Evolutionary conservation across 2,113 vertebrate genomes (phyloP), one percentile per base, ranked within the genome.

Genomic region (Scophthalmus maximus): DNA sequence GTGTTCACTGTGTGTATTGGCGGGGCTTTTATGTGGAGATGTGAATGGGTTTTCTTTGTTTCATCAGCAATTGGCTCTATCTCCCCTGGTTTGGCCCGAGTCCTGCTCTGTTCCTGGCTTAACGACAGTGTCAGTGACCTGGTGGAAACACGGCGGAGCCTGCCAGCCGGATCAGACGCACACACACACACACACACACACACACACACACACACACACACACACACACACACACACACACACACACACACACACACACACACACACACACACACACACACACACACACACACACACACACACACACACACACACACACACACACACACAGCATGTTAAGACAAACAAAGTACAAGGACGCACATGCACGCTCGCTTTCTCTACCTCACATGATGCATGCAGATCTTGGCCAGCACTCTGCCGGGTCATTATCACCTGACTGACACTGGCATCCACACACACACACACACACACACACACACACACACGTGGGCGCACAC

Each of bases 71-170:
- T 32, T 79, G 71, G 67, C 78, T 69, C 32, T 29, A 38, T 64
- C 68, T 72, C 53, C 62, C 22, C 29, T n/a, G 9, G 49, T 40
- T 46, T 76, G 61, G 71, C 57, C 27, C 3, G 1, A 29, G 51
- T 58, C 73, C 81, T 20, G 42, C 52, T 66, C 50, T 68, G 57
- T 68, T 77, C 53, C 82, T 88, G 79, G 84, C 66, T 34, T 18
- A 38, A 29, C 68, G 71, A 74, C 71, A 75, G 56, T 27, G 27
- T 82, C 65, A 42, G 40, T 82, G 70, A 79, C 65, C 58, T 49
- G 65, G 44, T 84, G 83, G 78, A 84, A 88, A 84, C 64, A 73
- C 62, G 12, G 18, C 56, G 25, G 26, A 77, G 71, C 38, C 64
- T 69, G 70, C 74, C 81, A 79, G 61, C 25, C 8, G 6, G 25